Evolutionary conservation across 2,888 invertebrate genomes (phyloP).

Genomic region (Onthophagus sagittarius): DNA sequence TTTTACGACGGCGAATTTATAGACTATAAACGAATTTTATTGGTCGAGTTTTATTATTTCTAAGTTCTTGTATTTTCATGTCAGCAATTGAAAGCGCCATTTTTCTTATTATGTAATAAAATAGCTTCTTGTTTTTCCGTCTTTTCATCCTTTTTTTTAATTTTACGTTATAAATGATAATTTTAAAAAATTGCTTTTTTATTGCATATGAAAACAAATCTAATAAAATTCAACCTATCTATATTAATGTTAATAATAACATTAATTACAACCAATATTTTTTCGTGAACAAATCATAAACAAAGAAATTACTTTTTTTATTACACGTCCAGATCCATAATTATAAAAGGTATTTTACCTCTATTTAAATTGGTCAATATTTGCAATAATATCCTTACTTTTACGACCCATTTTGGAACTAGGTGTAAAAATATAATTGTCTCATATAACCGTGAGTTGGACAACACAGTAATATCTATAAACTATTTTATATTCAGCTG

Average conservation of each 20-base stretch:
- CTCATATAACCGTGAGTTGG: background rate
- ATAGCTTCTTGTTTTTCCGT: conserved; percentile 38
- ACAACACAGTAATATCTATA: background rate
- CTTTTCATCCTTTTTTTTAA: background rate
- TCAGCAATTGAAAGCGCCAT: conserved; percentile 47
- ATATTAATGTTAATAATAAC: no score
- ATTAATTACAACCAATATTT: background rate
- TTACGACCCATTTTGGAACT: background rate
- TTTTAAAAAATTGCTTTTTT: conserved; percentile 39
- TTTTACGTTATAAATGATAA: conserved; percentile 41
- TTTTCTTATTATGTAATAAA: conserved; percentile 47
- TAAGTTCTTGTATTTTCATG: conserved; percentile 50
- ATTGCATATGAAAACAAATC: conserved; percentile 8
- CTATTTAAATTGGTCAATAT: background rate
- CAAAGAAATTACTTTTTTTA: background rate
- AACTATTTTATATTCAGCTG: background rate
- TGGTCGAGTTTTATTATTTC: conserved; percentile 48
- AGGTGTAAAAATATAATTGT: background rate
- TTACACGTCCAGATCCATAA: background rate
- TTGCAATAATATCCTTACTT: background rate
- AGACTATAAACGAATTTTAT: conserved; percentile 49
- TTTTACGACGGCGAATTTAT: conserved; percentile 48
- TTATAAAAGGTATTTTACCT: background rate
- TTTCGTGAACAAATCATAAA: background rate
- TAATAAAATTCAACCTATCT: background rate